These are phyloP conservation scores for Aythya baeri DNA, from an alignment of 2,113 vertebrate species.

Conservation along the genomic window DNA sequence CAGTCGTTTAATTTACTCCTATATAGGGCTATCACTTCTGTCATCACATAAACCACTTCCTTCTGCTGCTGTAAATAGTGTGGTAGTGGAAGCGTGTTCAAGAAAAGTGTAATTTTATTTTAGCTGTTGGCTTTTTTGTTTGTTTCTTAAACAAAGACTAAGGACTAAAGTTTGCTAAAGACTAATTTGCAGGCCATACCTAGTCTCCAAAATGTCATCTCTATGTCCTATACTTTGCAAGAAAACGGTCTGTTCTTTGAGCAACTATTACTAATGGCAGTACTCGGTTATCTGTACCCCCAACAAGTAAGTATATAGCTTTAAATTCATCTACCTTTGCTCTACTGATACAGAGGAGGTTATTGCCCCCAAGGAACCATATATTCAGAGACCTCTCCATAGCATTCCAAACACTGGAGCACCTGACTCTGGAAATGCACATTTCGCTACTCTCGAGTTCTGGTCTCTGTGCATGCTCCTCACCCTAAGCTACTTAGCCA, in stretches of 20 bases:
- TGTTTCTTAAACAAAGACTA: background rate
- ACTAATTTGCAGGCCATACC: background rate
- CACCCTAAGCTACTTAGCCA: background rate
- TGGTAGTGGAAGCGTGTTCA: background rate
- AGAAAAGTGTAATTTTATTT: background rate
- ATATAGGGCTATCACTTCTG: background rate
- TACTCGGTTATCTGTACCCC: too few species aligned
- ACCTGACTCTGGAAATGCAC: background rate
- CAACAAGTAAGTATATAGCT: fast-evolving
- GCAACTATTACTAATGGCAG: background rate
- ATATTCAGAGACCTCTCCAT: background rate
- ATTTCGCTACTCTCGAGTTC: background rate
- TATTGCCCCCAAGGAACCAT: background rate
- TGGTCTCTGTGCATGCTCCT: background rate
- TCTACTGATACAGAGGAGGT: background rate
- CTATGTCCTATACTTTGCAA: background rate
- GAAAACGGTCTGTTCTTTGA: background rate
- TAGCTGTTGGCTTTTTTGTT: background rate
- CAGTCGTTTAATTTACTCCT: background rate
- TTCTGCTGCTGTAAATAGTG: background rate
- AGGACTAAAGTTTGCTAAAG: background rate
- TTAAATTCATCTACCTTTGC: background rate
- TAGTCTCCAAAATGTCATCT: background rate
- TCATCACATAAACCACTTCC: background rate
- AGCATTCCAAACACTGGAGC: background rate